Conservation (phyloP, 2,888 invertebrate species). For the Eristalis arbustorum region DNA sequence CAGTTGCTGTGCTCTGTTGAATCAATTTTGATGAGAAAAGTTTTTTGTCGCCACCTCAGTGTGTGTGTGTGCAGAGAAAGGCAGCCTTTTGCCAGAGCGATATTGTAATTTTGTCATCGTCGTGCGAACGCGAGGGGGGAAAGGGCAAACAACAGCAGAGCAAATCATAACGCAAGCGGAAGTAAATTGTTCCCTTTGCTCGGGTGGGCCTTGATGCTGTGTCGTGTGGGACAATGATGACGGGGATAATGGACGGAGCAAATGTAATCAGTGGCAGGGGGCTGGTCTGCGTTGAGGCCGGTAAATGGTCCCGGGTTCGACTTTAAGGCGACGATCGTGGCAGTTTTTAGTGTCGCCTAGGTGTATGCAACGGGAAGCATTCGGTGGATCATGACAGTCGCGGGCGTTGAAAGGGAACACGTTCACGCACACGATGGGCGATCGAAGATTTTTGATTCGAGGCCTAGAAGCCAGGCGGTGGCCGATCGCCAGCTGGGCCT, state of each 20-base stretch:
- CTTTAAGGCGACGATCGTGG: background rate
- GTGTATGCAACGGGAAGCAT: background rate
- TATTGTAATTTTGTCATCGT: conserved; percentile 37
- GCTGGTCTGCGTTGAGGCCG: background rate
- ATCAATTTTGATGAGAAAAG: conserved; percentile 58
- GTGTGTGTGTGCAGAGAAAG: background rate
- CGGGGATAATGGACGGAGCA: conserved; percentile 2
- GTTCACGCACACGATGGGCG: no score
- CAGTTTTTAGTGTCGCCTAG: background rate
- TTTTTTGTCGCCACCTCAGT: conserved; percentile 34
- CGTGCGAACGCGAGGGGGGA: background rate
- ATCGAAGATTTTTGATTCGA: no score
- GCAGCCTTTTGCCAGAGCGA: conserved; percentile 19
- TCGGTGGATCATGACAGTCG: background rate
- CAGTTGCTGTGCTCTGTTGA: background rate
- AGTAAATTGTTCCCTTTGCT: background rate
- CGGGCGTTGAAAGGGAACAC: background rate
- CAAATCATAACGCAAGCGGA: conserved; percentile 5
- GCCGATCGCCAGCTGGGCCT: no score
- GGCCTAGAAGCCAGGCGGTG: no score
- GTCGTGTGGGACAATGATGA: background rate
- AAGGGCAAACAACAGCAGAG: background rate
- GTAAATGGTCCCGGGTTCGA: background rate
- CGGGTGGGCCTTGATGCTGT: background rate
- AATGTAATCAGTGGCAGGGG: background rate